Evolutionary conservation across 2,888 invertebrate genomes (phyloP).

Genomic region (Seira sanloemensis): DNA sequence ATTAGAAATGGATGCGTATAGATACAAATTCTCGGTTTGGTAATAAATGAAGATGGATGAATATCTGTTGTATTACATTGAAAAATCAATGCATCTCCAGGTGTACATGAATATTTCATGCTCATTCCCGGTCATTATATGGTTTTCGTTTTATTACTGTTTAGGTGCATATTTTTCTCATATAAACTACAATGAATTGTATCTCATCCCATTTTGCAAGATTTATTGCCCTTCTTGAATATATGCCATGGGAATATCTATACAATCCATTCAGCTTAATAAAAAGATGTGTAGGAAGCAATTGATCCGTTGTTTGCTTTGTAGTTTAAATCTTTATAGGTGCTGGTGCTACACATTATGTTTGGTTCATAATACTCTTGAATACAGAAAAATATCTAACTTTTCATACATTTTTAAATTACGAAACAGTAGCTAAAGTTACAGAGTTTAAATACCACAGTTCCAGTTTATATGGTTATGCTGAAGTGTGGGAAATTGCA

Average conservation of each 20-base stretch:
- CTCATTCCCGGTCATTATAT: background rate
- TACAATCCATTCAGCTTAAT: background rate
- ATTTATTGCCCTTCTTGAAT: background rate
- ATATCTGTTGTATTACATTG: conserved; percentile 17
- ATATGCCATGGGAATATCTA: background rate
- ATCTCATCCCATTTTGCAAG: background rate
- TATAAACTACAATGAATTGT: too few species aligned
- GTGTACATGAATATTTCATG: background rate
- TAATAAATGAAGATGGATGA: conserved; percentile 1
- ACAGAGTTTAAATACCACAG: too few species aligned
- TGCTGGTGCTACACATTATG: background rate
- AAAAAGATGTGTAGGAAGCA: background rate
- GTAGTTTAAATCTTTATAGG: too few species aligned
- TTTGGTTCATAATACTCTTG: too few species aligned
- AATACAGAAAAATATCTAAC: too few species aligned
- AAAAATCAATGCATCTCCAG: conserved; percentile 23
- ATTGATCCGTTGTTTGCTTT: too few species aligned
- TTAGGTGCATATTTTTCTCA: background rate
- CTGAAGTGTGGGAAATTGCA: too few species aligned
- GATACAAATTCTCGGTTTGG: background rate
- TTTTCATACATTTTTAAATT: too few species aligned
- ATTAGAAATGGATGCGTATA: conserved; percentile 22
- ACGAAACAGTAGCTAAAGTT: too few species aligned
- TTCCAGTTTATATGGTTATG: too few species aligned
- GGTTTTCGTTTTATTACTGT: background rate